Conservation (phyloP, 2,888 invertebrate genomes). For the Limnephilus marmoratus region DNA sequence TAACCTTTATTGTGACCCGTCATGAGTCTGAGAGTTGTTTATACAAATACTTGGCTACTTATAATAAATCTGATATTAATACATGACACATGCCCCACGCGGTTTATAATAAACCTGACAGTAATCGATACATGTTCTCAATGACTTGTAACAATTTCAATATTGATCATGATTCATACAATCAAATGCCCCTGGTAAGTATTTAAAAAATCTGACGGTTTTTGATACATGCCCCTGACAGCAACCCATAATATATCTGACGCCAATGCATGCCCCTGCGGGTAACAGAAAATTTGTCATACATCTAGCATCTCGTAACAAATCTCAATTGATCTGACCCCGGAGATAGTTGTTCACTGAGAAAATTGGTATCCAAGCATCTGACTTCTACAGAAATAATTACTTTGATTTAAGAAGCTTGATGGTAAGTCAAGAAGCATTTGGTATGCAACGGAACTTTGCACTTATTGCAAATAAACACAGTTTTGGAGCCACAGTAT, state of each 20-base stretch:
- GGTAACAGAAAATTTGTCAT: not conserved
- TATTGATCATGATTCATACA: not conserved
- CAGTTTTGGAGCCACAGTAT: constrained; percentile 35
- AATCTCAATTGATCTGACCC: not conserved
- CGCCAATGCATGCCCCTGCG: not conserved
- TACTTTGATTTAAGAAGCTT: not conserved
- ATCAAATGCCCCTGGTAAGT: no score
- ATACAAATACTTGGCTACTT: no score
- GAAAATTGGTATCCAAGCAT: not conserved
- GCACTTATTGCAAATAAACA: constrained; percentile 43
- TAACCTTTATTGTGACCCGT: not conserved
- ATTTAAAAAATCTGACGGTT: no score
- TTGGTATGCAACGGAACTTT: constrained; percentile 36
- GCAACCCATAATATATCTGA: not conserved
- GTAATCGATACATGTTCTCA: not conserved
- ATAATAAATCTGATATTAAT: not conserved
- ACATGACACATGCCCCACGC: not conserved
- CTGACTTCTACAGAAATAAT: not conserved
- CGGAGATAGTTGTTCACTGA: not conserved
- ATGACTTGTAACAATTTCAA: not conserved
- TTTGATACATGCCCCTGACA: no score
- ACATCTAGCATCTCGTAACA: not conserved
- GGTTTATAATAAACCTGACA: not conserved
- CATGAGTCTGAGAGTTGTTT: not conserved
- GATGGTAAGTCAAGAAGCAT: constrained; percentile 31